Evolutionary conservation across 2,888 invertebrate genomes (phyloP).

Genomic region (Athrips mouffetella): DNA sequence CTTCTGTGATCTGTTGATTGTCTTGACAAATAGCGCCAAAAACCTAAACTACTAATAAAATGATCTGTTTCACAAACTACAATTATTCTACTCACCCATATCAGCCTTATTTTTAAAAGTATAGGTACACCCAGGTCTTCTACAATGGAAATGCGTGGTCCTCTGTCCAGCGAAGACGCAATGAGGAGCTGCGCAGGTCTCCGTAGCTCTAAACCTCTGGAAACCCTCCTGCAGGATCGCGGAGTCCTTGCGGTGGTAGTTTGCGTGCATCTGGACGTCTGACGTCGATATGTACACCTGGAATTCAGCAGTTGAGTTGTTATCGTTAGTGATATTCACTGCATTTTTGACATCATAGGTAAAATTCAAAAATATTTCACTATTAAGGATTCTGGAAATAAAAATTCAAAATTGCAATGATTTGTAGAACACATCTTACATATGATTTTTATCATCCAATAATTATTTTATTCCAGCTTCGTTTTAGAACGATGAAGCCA

Average conservation of each 20-base stretch:
- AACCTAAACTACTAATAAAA: too few relatives aligned
- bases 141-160: constrained; percentile 98
- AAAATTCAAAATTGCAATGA: too few relatives aligned
- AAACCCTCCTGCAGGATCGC: constrained; percentile 99
- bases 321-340: neutral
- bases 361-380: too few relatives aligned
- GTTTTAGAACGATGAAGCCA: too few relatives aligned
- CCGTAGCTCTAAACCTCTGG: constrained; percentile 96
- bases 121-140: constrained; percentile 92
- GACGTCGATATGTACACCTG: constrained; percentile 97
- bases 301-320: constrained; percentile 14
- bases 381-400: too few relatives aligned
- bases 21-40: too few relatives aligned
- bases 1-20: too few relatives aligned
- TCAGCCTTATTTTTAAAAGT: constrained; percentile 99
- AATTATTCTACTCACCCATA: constrained; percentile 87
- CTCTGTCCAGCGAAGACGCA: constrained; percentile 96
- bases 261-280: constrained; percentile 99
- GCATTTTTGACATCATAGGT: neutral
- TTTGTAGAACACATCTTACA: too few relatives aligned
- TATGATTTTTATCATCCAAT: too few relatives aligned
- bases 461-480: too few relatives aligned
- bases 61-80: too few relatives aligned
- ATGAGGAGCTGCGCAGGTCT: constrained; percentile 94
- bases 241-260: constrained; percentile 98